Conservation (phyloP, 2,888 invertebrate genomes). For the Parnassius glacialis region DNA sequence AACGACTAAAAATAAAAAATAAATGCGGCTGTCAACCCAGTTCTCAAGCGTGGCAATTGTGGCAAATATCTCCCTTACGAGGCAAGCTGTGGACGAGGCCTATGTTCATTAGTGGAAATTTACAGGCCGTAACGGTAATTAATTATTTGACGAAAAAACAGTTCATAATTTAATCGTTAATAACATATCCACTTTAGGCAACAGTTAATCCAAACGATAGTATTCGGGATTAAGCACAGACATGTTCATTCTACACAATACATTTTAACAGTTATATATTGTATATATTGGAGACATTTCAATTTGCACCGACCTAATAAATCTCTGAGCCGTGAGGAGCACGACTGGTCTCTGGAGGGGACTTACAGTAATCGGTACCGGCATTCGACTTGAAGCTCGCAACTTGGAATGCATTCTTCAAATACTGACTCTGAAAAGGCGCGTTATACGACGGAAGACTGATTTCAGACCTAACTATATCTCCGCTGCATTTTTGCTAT, state of each 20-base stretch:
- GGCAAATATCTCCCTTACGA: too few relatives aligned
- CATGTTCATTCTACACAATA: neutral
- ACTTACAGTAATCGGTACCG: constrained; percentile 3
- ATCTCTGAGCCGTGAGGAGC: neutral
- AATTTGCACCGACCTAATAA: constrained; percentile 14
- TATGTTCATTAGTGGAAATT: too few relatives aligned
- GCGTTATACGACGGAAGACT: neutral
- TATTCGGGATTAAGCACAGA: too few relatives aligned
- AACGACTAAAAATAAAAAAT: too few relatives aligned
- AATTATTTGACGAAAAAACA: too few relatives aligned
- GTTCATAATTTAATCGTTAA: too few relatives aligned
- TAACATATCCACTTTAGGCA: too few relatives aligned
- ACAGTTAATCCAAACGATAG: too few relatives aligned
- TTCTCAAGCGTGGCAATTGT: too few relatives aligned
- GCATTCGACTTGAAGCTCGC: neutral
- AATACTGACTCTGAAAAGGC: constrained; percentile 1
- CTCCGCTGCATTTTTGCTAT: neutral
- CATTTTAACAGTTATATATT: constrained; percentile 1
- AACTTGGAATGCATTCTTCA: constrained; percentile 11
- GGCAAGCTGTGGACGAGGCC: too few relatives aligned
- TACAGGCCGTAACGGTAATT: too few relatives aligned
- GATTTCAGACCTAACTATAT: neutral
- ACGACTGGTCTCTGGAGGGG: constrained; percentile 5
- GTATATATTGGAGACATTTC: constrained; percentile 8
- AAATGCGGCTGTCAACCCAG: too few relatives aligned